Evolutionary conservation across 2,113 vertebrate species (phyloP), one percentile per base, ranked within the genome.

Genomic region (human): DNA sequence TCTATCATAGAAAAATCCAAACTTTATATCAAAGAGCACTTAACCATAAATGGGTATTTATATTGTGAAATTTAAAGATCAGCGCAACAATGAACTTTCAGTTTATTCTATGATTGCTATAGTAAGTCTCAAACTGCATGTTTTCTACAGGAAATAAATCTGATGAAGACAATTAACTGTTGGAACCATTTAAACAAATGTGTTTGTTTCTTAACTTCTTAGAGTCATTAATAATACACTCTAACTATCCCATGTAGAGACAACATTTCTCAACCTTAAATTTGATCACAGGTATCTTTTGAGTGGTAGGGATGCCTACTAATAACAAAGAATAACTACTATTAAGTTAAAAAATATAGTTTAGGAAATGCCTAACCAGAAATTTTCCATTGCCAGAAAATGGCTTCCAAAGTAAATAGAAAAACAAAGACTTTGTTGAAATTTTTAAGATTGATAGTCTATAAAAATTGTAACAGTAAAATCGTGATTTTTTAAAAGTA

Each of bases 301-400:
- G 81, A 25, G 25, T 66, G 45, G 40, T 35, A 17, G 3, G 3
- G 22, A 70, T 45, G 83, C 23, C 30, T 79, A 78, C 25, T 64
- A 82, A 8, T 76, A 76, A 73, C 72, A 59, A 64, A 64, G 27
- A 64, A 64, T 14, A 64, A 64, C 61, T 64, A 64, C 61, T 64
- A 64, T 30, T 70, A 35, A 78, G 18, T 85, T 6, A 12, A 76
- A 38, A 25, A 90, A 89, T 88, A 89, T 59, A 94, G 17, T 92
- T 88, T 89, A 92, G n/a, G 78, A 96, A 95, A 95, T 79, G 59
- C 78, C 89, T 80, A 85, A 32, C 52, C 52, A 84, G 43, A 93
- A 93, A 57, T 73, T 72, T 35, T 72, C 45, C n/a, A n/a, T 52
- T 86, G 59, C 43, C 79, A 92, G 76, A 83, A 93, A 78, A 70